phyloP scores from a whole-genome alignment of 2,113 vertebrate species.

The Acinonyx jubatus region DNA sequence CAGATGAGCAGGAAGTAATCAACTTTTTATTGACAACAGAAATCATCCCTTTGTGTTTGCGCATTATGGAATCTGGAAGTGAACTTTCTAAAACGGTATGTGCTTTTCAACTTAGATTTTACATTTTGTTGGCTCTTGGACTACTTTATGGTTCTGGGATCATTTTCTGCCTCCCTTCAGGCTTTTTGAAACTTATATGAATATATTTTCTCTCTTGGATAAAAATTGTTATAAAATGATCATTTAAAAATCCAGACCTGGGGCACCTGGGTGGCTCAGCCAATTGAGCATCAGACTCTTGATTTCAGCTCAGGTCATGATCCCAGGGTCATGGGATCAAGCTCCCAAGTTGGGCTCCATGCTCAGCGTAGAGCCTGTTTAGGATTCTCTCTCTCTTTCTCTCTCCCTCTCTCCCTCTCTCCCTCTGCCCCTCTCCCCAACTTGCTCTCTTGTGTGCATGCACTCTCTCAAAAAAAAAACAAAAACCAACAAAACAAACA shows the following conservation, averaged over 20 bases:
- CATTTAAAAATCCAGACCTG: not conserved
- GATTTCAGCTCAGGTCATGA: too few relatives aligned
- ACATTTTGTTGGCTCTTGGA: not conserved
- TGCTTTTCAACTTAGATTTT: constrained; percentile 48
- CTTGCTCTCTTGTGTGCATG: too few relatives aligned
- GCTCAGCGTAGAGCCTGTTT: too few relatives aligned
- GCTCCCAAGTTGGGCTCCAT: too few relatives aligned
- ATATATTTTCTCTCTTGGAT: constrained; percentile 4
- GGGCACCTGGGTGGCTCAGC: too few relatives aligned
- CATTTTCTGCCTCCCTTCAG: not conserved
- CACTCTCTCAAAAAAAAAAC: too few relatives aligned
- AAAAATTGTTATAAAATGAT: not conserved
- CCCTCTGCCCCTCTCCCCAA: too few relatives aligned
- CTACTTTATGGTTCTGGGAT: not conserved
- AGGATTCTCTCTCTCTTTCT: too few relatives aligned
- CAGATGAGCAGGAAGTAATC: constrained; percentile 98
- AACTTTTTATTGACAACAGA: constrained; percentile 98
- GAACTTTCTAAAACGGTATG: constrained; percentile 98
- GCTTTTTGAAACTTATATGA: not conserved
- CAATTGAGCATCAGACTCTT: too few relatives aligned
- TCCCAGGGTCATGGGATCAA: too few relatives aligned
- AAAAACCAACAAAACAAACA: too few relatives aligned
- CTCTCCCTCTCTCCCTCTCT: too few relatives aligned
- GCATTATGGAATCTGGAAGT: constrained; percentile 99
- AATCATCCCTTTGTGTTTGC: constrained; percentile 98